Evolutionary conservation across 2,888 invertebrate genomes (phyloP).

Genomic region (Phyllotreta cruciferae): DNA sequence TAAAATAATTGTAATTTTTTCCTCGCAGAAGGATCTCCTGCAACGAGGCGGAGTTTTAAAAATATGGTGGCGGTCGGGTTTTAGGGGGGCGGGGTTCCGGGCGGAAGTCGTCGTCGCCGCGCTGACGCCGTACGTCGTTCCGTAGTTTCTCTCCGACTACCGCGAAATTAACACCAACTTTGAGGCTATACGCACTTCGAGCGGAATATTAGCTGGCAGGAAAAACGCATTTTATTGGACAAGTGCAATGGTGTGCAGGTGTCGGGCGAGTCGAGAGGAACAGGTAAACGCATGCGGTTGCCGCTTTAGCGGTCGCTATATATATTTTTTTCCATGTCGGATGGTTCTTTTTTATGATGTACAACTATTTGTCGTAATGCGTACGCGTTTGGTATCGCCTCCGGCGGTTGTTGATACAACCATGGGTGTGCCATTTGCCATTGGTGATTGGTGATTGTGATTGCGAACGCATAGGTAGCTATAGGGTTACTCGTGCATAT

Average conservation of each 20-base stretch:
- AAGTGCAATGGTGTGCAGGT: constrained; percentile 36
- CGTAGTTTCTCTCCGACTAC: constrained; percentile 44
- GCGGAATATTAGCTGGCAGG: constrained; percentile 18
- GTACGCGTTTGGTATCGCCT: constrained; percentile 23
- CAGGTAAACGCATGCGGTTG: constrained; percentile 29
- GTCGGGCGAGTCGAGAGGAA: constrained; percentile 14
- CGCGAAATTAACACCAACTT: constrained; percentile 38
- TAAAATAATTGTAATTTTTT: constrained; percentile 54
- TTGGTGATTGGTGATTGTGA: constrained; percentile 14
- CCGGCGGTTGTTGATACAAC: constrained; percentile 17
- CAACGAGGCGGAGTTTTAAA: constrained; percentile 58
- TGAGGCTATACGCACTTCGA: constrained; percentile 15
- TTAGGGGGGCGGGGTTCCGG: constrained; percentile 54
- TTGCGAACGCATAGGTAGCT: constrained; percentile 9
- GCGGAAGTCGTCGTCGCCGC: constrained; percentile 55
- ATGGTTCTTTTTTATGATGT: not conserved
- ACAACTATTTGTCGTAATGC: constrained; percentile 3
- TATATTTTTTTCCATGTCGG: constrained; percentile 10
- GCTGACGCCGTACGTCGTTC: constrained; percentile 42
- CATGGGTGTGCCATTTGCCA: constrained; percentile 24
- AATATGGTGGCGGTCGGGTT: constrained; percentile 54
- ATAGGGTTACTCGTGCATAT: constrained; percentile 29
- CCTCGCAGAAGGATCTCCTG: constrained; percentile 46
- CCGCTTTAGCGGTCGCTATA: constrained; percentile 2
- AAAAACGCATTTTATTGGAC: constrained; percentile 24